Percentiles rank a stretch among this genome's conserved stretches.
These are phyloP conservation scores for Pholis gunnellus DNA, from an alignment of 2,113 vertebrate genomes.

Conservation along the genomic window DNA sequence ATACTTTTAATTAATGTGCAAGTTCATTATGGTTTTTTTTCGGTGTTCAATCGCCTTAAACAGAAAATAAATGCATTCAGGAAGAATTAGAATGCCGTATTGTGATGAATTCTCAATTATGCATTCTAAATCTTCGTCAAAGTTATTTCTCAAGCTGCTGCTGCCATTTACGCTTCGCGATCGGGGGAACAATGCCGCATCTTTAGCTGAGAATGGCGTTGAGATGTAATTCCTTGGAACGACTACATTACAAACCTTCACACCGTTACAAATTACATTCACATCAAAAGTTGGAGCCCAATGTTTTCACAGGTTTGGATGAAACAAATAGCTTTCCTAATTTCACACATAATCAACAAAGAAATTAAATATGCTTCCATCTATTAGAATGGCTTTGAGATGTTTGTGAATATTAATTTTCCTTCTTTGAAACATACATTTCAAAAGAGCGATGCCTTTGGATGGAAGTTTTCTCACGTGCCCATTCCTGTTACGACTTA, in stretches of 20 bases:
- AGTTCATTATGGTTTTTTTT: conserved; percentile 35
- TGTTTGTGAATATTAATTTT: conserved; percentile 11
- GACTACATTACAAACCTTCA: neutral
- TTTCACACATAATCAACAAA: neutral
- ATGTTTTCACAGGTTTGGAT: neutral
- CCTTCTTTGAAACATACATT: neutral
- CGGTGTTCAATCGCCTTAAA: conserved; percentile 31
- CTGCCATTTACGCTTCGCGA: conserved; percentile 13
- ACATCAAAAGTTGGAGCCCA: neutral
- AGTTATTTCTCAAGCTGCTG: conserved; percentile 8
- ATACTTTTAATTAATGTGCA: conserved; percentile 61
- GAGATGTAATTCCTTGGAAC: conserved; percentile 12
- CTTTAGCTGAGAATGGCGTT: neutral
- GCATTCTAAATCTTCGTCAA: conserved; percentile 22
- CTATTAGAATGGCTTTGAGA: neutral
- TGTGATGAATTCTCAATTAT: conserved; percentile 37
- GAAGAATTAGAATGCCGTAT: conserved; percentile 22
- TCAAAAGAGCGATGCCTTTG: neutral
- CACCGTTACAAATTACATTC: neutral
- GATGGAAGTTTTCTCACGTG: neutral
- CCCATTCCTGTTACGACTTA: neutral
- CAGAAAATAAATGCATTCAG: conserved; percentile 42
- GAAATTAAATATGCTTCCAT: neutral
- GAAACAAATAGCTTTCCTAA: neutral
- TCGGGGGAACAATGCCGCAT: neutral